Conservation (phyloP, 2,888 invertebrate genomes). For the Plemyria rubiginata region DNA sequence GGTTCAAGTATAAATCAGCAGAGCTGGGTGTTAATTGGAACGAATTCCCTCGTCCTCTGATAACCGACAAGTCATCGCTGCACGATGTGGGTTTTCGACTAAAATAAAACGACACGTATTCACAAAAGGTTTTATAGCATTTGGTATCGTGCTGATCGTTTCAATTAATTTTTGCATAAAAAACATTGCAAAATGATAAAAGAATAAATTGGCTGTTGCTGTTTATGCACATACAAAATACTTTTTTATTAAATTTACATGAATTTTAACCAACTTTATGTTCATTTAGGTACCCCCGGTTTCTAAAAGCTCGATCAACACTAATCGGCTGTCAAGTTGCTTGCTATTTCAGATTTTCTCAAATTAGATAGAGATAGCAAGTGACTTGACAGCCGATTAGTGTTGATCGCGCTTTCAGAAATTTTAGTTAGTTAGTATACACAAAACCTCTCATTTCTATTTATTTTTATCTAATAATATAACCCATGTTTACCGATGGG, state of each 20-base stretch:
- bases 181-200: constrained; percentile 18
- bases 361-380: too few species aligned
- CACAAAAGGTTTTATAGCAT: constrained; percentile 34
- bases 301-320: too few species aligned
- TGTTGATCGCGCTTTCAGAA: too few species aligned
- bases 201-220: not conserved
- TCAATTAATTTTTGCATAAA: constrained; percentile 29
- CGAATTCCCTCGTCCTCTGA: constrained; percentile 70
- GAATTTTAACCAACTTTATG: not conserved
- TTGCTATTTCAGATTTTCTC: too few species aligned
- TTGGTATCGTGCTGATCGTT: constrained; percentile 33
- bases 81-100: constrained; percentile 40
- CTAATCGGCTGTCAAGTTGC: too few species aligned
- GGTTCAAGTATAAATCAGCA: constrained; percentile 71
- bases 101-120: constrained; percentile 35
- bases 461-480: constrained; percentile 8
- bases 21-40: constrained; percentile 79
- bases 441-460: not conserved
- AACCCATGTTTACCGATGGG: constrained; percentile 33
- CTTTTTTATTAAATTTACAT: not conserved
- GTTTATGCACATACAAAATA: not conserved
- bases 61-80: constrained; percentile 52
- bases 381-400: too few species aligned
- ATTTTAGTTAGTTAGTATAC: too few species aligned
- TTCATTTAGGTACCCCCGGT: too few species aligned